These are phyloP conservation scores for Microtus montanus DNA, from an alignment of 2,113 vertebrate genomes.

Conservation along the genomic window DNA sequence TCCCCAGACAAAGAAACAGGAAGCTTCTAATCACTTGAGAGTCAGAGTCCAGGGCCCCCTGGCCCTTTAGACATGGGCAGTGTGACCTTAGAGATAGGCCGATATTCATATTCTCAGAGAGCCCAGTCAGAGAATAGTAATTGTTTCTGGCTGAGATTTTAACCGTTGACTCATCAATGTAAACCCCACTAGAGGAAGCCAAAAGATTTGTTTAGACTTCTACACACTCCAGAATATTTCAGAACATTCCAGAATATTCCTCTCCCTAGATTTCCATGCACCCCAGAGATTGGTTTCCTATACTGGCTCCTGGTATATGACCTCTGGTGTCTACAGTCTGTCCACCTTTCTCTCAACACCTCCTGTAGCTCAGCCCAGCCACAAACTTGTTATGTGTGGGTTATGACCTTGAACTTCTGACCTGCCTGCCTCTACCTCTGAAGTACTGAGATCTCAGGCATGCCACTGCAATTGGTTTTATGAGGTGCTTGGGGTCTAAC, in stretches of 20 bases:
- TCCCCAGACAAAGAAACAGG: not conserved
- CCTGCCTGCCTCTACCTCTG: not conserved
- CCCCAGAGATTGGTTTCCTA: not conserved
- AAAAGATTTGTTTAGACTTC: not conserved
- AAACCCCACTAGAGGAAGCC: not conserved
- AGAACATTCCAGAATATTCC: slow-evolving; percentile 16
- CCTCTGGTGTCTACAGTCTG: not conserved
- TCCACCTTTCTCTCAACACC: not conserved
- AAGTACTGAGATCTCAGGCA: not conserved
- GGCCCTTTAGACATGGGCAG: not conserved
- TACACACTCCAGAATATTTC: not conserved
- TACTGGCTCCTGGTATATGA: not conserved
- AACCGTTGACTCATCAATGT: not conserved
- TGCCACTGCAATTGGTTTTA: not conserved
- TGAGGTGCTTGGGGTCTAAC: not conserved
- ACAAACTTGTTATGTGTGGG: not conserved
- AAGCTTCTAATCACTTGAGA: not conserved
- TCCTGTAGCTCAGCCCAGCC: not conserved
- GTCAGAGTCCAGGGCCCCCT: not conserved
- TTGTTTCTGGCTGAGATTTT: not conserved
- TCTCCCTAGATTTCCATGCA: not conserved
- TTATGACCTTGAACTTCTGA: not conserved
- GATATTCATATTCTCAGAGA: not conserved
- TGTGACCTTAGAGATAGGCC: not conserved
- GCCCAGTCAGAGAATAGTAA: not conserved